phyloP scores from a whole-genome alignment of 2,888 invertebrate species.

The Clanis bilineata region DNA sequence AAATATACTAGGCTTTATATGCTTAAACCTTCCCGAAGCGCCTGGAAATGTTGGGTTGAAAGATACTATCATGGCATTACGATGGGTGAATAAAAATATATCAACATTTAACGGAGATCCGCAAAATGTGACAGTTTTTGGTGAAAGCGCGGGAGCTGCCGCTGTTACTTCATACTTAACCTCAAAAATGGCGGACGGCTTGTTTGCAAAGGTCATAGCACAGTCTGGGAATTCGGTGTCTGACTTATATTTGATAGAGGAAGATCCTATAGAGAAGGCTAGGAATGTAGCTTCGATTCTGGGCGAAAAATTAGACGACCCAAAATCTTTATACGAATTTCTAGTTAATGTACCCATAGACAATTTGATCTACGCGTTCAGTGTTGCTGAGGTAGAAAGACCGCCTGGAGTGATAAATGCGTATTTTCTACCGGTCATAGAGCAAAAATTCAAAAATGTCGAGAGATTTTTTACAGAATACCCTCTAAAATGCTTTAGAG shows the following conservation, averaged over 20 bases:
- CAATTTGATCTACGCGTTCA: constrained; percentile 53
- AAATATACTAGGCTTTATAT: constrained; percentile 62
- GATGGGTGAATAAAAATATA: constrained; percentile 67
- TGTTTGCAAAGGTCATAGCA: constrained; percentile 58
- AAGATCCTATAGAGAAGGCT: constrained; percentile 56
- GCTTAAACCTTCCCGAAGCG: constrained; percentile 59
- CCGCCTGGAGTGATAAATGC: constrained; percentile 44
- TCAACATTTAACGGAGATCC: constrained; percentile 57
- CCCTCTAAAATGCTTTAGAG: constrained; percentile 44
- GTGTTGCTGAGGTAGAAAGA: constrained; percentile 45
- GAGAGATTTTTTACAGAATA: constrained; percentile 53
- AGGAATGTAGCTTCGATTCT: constrained; percentile 46
- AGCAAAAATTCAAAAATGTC: constrained; percentile 53
- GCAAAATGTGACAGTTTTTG: constrained; percentile 58
- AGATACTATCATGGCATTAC: constrained; percentile 61
- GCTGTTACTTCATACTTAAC: constrained; percentile 49
- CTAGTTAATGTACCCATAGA: constrained; percentile 47
- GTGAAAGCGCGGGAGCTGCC: constrained; percentile 68
- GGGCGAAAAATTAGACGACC: constrained; percentile 45
- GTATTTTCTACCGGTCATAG: constrained; percentile 57
- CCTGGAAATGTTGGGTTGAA: constrained; percentile 69
- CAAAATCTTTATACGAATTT: constrained; percentile 44
- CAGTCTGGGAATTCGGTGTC: constrained; percentile 59
- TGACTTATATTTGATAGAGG: constrained; percentile 54
- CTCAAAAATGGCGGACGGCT: constrained; percentile 54